Base-by-base conservation (phyloP, 2,113 vertebrate species). In the Megalops atlanticus region DNA sequence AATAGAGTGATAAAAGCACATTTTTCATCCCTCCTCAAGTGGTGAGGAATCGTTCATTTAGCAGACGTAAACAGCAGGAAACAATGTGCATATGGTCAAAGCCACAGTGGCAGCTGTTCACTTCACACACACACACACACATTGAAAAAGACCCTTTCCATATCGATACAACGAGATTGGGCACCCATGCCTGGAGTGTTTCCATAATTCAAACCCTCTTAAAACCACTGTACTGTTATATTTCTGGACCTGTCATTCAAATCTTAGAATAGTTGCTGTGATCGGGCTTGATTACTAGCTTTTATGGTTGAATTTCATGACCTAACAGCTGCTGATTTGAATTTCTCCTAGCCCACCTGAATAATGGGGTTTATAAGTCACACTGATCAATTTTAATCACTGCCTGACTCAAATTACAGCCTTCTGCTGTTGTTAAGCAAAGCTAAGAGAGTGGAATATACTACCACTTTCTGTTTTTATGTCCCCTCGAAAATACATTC, bases 251-350 rank as follows among this genome's bases (percentile, higher is more conserved):
- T 52, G 49, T 52, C 49, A 52, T 3, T 58, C 1, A 58, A n/a
- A n/a, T n/a, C 24, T 58, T 58, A 5, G n/a, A 33, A 14, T 27
- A 77, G 49, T 35, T 39, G 43, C 33, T 21, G 33, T 38, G 43
- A 33, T 77, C 49, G 38, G 54, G 47, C 24, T n/a, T 52, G 2
- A 58, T 77, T 77, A 36, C 47, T 33, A 52, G 10, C n/a, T 77
- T 77, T 54, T 77, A 77, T 33, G 76, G 27, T 47, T 38, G 18
- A 58, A 77, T 77, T 77, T 77, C 45, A 77, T 31, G 11, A n/a
- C n/a, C n/a, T 58, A 35, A 77, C 40, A 77, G 52, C 35, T 54
- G 76, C 35, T 49, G 52, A 36, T 77, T n/a, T n/a, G n/a, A n/a
- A n/a, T n/a, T n/a, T 54, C 47, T 77, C 47, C 47, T 27, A 43